Conservation (phyloP, 2,888 invertebrate species). For the Cerastoderma edule region DNA sequence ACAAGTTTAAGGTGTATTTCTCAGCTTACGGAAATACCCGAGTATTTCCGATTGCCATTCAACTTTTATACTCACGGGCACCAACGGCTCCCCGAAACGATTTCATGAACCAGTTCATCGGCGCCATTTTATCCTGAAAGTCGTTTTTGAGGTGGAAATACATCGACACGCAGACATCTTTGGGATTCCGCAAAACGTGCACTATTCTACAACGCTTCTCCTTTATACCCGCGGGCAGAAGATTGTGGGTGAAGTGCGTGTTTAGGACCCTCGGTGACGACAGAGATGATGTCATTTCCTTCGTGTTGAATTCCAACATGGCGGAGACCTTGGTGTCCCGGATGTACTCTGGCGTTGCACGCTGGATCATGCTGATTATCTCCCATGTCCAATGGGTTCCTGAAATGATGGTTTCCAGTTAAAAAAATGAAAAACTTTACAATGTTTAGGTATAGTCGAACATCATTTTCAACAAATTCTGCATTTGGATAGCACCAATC, state of each 20-base stretch:
- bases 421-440: too few relatives aligned
- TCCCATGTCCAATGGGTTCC: slow-evolving; percentile 50
- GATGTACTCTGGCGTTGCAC: slow-evolving; percentile 19
- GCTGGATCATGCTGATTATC: slow-evolving; percentile 31
- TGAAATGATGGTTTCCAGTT: slow-evolving; percentile 21
- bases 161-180: slow-evolving; percentile 41
- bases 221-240: slow-evolving; percentile 31
- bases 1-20: background rate
- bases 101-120: slow-evolving; percentile 22
- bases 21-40: background rate
- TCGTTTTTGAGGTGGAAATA: slow-evolving; percentile 46
- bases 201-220: background rate
- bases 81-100: background rate
- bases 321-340: slow-evolving; percentile 20
- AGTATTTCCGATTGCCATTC: background rate
- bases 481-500: too few relatives aligned
- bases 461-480: too few relatives aligned
- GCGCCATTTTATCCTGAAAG: slow-evolving; percentile 35
- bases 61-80: background rate
- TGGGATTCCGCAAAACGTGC: slow-evolving; percentile 36
- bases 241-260: slow-evolving; percentile 37
- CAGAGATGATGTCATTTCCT: background rate
- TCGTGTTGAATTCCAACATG: slow-evolving; percentile 22
- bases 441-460: too few relatives aligned
- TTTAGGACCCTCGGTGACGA: slow-evolving; percentile 40